Evolutionary conservation across 2,797 vertebrate genomes (phyloP), one percentile per base, ranked within the genome.

Genomic region (Lophius americanus): DNA sequence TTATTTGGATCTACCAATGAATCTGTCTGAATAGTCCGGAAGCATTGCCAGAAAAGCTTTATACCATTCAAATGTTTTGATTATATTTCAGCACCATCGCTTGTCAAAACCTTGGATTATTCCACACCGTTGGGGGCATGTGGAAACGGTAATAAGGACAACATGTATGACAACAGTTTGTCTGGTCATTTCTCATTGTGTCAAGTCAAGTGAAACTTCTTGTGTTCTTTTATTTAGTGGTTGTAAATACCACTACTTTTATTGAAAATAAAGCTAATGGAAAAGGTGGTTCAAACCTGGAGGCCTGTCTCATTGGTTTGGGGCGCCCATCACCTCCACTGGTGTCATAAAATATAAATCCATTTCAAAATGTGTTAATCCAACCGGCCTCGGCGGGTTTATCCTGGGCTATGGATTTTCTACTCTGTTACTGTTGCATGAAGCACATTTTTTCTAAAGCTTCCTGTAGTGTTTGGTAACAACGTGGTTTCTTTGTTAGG

Each of bases 1-100:
- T 73, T 65, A 46, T 81, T 75, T 79, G 60, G 55, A 76, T 73
- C 47, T 60, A 14, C 36, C 4, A 6, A 4, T 66, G n/a, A 56
- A 44, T 11, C 12, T 44, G 23, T 32, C 6, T 7, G 32, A 59
- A 60, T 62, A 76, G 65, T 72, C 59, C 41, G 23, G 44, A 75
- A 73, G 60, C 37, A 46, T 61, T 70, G 35, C 58, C 7, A 2
- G 37, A 56, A 57, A 50, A 51, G 55, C 47, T 35, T 46, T 39
- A 57, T 52, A 6, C 12, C 51, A 65, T 47, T 76, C 4, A 63
- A 68, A 72, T 43, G 23, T 47, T 76, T 44, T 71, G 42, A 81
- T 75, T 48, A 7, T 32, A 62, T 60, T 61, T 59, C 49, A 14
- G 51, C 8, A 7, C 41, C 53, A 56, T 10, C 38, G 42, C 5